Conservation (phyloP, 2,113 vertebrate genomes). For the Oryctolagus cuniculus region mOryCun1.1 NC_091436.1:118237001-118237500, state of each 20-base stretch:
- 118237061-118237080: neutral
- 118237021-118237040: neutral
- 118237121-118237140: neutral
- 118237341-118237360: neutral
- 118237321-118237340: neutral
- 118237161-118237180: neutral
- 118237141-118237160: neutral
- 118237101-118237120: neutral
- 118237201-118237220: conserved; percentile 4
- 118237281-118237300: neutral
- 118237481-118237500: neutral
- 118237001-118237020: neutral
- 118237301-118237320: neutral
- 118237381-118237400: neutral
- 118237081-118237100: neutral
- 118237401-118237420: neutral
- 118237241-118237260: neutral
- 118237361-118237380: neutral
- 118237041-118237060: neutral
- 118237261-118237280: neutral
- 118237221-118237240: neutral
- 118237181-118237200: neutral
- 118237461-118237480: neutral
- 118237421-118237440: neutral
- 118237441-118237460: neutral